Base-by-base conservation (phyloP, 2,888 invertebrate genomes). In the Eutolmus rufibarbis region DNA sequence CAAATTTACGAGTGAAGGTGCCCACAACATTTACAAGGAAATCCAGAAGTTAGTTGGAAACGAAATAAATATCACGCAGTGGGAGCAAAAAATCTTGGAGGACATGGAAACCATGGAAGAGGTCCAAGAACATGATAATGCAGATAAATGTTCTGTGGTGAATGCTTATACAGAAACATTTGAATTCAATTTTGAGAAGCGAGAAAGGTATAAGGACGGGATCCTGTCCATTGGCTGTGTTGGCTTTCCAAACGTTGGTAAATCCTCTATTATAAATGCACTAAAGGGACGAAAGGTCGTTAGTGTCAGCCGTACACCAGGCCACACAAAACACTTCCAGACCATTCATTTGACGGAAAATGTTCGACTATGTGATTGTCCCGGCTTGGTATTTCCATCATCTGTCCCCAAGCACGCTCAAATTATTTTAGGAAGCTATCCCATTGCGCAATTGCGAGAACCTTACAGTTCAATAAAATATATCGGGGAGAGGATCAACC, bases 281-380 rank as follows among this genome's bases (percentile, higher is more conserved):
- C 93, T 98, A 2, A 97, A 98, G 95, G 98, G 98, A 0, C 95
- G 95, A 90, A 97, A 97, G 93, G 97, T 98, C 40, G 98, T 98
- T 0, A 98, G 98, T 90, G 98, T 98, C 43, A 98, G 98, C 0
- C 95, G 94, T 89, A 98, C 98, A 0, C 98, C 99, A 0, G 98
- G 98, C 0, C 98, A 98, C 91, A 99, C 98, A 0, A 99, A 99
- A 92, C 98, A 99, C 92, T 98, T 98, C 91, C 98, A 99, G 93
- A 99, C 98, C 0, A 98, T 98, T 90, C 98, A 95, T 91, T 93
- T 98, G 1, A 98, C 98, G 0, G 94, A 94, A 12, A 96, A 95
- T 91, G 97, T 98, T 7, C 95, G 96, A 79, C 94, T 99, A 0
- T 98, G 98, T 91, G 99, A 99, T 91, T 98, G 98, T 91, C 98